Base-by-base conservation (phyloP, 2,797 vertebrate genomes). In the Pitangus sulphuratus region DNA sequence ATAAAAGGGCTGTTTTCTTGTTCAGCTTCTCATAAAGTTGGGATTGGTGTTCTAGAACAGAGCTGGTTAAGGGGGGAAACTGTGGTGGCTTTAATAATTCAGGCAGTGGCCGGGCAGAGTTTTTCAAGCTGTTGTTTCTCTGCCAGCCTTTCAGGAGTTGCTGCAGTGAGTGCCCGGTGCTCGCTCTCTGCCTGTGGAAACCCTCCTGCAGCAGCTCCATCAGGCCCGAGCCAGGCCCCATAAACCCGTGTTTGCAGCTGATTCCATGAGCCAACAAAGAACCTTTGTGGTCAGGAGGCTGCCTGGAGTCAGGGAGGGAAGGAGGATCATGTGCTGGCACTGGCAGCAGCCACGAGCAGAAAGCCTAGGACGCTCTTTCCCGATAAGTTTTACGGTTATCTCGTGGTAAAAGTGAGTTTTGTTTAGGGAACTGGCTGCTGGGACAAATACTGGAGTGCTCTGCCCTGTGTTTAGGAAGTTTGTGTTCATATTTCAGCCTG, bases 261-360 rank as follows among this genome's bases (percentile, higher is more conserved):
- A 13, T 51, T 71, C 87, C 25, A 7, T 18, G 66, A 45, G 33
- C 90, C 76, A 76, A 22, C 95, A 94, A 85, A 94, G 87, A 13
- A 5, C 51, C 84, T 90, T 85, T 85, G 81, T 95, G 91, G 53
- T 33, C n/a, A 75, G 70, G 57, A 88, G 72, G 33, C 35, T 28
- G 66, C 71, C 89, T 82, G 70, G 47, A 84, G 92, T n/a, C 40
- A 0, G 4, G 12, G 64, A 44, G 65, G 28, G 42, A 66, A 51
- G 39, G 72, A 51, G 75, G 42, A 15, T 64, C 31, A 22, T 22
- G 82, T 15, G 83, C 93, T 75, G 50, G 19, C 35, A 2, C 33
- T 12, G 11, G 71, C 79, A 89, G 68, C 58, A 4, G 9, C 17
- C 51, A 56, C 5, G 71, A 56, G 81, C 25, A 53, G 9, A 78